phyloP scores from a whole-genome alignment of 2,113 vertebrate species.

The Gobiocypris rarus region DNA sequence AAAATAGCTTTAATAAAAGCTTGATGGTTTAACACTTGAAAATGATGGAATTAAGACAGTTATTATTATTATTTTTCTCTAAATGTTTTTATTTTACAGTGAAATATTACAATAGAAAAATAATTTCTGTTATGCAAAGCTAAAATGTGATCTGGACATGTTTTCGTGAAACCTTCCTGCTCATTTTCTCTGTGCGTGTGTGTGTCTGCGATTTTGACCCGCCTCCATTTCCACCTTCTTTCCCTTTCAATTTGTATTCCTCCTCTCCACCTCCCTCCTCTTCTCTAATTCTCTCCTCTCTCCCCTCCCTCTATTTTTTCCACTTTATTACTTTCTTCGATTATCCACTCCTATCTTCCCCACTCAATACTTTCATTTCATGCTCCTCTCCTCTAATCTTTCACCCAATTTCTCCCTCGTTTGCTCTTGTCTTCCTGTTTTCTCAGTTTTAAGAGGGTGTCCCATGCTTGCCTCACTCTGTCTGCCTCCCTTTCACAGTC shows the following conservation, averaged over 20 bases:
- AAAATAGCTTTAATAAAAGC: neutral
- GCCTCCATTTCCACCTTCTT: conserved; percentile 41
- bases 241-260: conserved; percentile 42
- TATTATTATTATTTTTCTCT: too few species aligned
- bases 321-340: conserved; percentile 61
- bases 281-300: conserved; percentile 45
- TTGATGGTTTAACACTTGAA: neutral
- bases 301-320: conserved; percentile 45
- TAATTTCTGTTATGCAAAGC: neutral
- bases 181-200: neutral
- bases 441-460: conserved; percentile 28
- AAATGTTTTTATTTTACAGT: too few species aligned
- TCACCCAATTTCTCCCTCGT: conserved; percentile 58
- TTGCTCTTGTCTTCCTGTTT: conserved; percentile 55
- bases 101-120: too few species aligned
- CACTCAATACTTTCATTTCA: conserved; percentile 60
- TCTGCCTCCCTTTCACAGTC: neutral
- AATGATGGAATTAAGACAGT: neutral
- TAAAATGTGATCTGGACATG: neutral
- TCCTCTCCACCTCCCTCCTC: conserved; percentile 38
- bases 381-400: conserved; percentile 58
- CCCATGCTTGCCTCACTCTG: conserved; percentile 14
- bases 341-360: conserved; percentile 56
- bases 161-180: neutral
- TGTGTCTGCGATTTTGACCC: conserved; percentile 9